phyloP scores from a whole-genome alignment of 2,888 invertebrate genomes.

The Amorpha juglandis region DNA sequence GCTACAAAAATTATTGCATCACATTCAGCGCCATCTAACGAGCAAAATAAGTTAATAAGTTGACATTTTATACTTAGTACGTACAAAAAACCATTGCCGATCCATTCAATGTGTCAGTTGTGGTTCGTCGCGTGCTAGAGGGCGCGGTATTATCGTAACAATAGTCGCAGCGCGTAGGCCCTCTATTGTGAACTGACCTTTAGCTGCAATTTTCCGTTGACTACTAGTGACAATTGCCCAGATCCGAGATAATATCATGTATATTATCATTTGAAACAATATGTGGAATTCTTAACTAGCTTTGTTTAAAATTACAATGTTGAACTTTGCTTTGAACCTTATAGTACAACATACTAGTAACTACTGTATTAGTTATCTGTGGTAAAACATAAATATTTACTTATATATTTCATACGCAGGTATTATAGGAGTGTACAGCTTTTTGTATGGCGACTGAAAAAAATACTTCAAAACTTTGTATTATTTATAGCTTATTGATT shows the following conservation, averaged over 20 bases:
- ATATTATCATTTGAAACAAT: neutral
- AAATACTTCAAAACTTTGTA: no score
- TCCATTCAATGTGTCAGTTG: constrained; percentile 43
- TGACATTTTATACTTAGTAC: neutral
- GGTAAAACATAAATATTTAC: constrained; percentile 3
- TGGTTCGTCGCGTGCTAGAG: constrained; percentile 61
- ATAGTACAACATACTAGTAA: no score
- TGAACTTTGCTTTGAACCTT: neutral
- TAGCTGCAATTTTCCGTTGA: constrained; percentile 44
- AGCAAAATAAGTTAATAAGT: neutral
- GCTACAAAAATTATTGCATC: neutral
- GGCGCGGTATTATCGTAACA: constrained; percentile 55
- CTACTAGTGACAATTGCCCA: constrained; percentile 30
- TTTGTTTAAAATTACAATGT: neutral
- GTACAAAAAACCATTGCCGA: constrained; percentile 3
- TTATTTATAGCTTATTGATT: no score
- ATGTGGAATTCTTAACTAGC: neutral
- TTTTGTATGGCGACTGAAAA: no score
- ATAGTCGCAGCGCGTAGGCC: constrained; percentile 54
- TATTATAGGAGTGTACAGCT: no score
- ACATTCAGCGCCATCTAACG: constrained; percentile 5
- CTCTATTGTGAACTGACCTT: constrained; percentile 64
- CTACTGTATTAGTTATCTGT: no score
- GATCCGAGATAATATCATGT: constrained; percentile 1
- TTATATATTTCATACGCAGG: neutral